Percentiles rank a stretch among this genome's conserved stretches.
phyloP scores from a whole-genome alignment of 37 sponge, comb jelly and placozoan species.

The Spongilla lacustris region DNA sequence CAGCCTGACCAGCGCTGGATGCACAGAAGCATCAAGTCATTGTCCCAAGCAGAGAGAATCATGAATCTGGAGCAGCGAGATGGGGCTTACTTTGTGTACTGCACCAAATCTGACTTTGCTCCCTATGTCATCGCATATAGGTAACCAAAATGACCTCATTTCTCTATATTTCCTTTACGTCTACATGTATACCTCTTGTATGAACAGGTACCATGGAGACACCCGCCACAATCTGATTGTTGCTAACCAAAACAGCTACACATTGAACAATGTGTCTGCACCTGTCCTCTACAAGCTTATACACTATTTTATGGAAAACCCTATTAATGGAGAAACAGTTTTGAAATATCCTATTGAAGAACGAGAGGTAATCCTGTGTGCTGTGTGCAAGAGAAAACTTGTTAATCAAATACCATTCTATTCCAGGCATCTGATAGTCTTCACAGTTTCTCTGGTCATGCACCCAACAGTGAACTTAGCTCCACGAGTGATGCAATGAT shows the following conservation, averaged over 20 bases:
- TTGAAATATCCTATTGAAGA: slow-evolving; percentile 72
- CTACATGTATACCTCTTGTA: not conserved
- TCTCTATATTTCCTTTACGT: not conserved
- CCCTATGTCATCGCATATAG: slow-evolving; percentile 76
- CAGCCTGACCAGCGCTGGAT: slow-evolving; percentile 75
- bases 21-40: slow-evolving; percentile 50
- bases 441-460: not conserved
- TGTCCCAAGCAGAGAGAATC: slow-evolving; percentile 70
- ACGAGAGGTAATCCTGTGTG: slow-evolving; percentile 44
- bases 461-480: not conserved
- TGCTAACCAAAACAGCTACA: slow-evolving; percentile 24
- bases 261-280: slow-evolving; percentile 53
- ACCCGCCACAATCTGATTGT: slow-evolving; percentile 59
- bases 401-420: not conserved
- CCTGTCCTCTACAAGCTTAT: slow-evolving; percentile 76
- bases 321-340: slow-evolving; percentile 63
- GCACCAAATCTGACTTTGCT: slow-evolving; percentile 67
- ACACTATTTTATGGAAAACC: slow-evolving; percentile 88
- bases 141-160: slow-evolving; percentile 4
- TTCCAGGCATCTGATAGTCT: not conserved
- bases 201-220: slow-evolving; percentile 47
- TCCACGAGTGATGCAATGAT: not conserved
- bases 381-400: too few relatives aligned
- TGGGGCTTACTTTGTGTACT: slow-evolving; percentile 81
- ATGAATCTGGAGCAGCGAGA: slow-evolving; percentile 73